Base-by-base conservation (phyloP, 2,888 invertebrate species). In the Temnothorax ravouxi region DNA sequence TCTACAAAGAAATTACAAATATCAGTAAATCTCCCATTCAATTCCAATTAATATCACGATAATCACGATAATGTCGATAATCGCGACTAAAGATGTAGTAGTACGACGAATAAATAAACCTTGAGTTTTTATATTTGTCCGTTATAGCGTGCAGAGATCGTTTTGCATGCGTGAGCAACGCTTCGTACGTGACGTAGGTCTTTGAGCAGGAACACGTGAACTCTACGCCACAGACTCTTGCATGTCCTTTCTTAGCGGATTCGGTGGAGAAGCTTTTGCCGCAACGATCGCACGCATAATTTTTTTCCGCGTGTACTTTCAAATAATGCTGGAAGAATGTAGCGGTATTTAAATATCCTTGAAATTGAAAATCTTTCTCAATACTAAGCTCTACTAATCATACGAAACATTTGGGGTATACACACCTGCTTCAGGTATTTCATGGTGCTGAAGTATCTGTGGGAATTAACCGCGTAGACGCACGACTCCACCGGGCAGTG, bases 291-390 rank as follows among this genome's bases (percentile, higher is more conserved):
- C 95, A 95, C 9, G 91, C 87, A 80, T 94, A 94, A n/a, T 89
- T 93, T 86, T 94, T 95, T 11, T 94, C 94, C 0, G 95, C 95
- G 59, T 95, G 95, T 29, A 95, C 95, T 90, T 95, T 95, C 41
- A 95, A 89, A 84, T 95, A 95, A 85, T 95, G 95, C 95, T 95
- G 87, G 2, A 92, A 88, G 44, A 15, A n/a, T 9, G 4, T 29
- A 9, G 29, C 9, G 2, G 21, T 47, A 75, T 41, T 41, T 29
- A 47, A 47, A 59, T 75, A 38, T 11, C 15, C 34, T 34, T 50
- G 25, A 61, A 47, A 34, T 9, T 38, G 3, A 29, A 21, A 25
- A 9, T 41, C 15, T 25, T 13, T 29, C 15, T 54, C 54, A 25
- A 44, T 3, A 11, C 8, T 1, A 18, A 13, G 8, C 15, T n/a